phyloP scores from a whole-genome alignment of 2,113 vertebrate genomes.

The Tylochromis polylepis region DNA sequence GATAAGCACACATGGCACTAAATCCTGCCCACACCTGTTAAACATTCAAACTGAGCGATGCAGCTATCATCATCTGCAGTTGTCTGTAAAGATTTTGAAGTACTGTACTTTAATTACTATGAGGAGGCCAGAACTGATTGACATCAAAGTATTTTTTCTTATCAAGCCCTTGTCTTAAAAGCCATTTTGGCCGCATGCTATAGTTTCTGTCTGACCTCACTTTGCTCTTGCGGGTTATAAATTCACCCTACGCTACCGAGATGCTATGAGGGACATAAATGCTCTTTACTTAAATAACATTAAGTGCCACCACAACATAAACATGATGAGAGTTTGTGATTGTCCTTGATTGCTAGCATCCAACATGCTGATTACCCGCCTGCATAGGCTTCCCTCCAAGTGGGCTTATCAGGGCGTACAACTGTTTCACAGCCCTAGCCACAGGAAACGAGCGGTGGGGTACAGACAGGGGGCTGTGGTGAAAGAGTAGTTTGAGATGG shows the following conservation, averaged over 20 bases:
- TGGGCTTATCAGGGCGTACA: constrained; percentile 64
- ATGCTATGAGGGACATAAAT: not conserved
- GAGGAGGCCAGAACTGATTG: not conserved
- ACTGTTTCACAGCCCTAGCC: constrained; percentile 42
- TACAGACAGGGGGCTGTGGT: not conserved
- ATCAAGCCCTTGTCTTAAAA: not conserved
- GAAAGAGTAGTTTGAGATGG: not conserved
- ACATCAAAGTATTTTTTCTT: not conserved
- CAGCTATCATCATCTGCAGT: not conserved
- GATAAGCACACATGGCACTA: not conserved
- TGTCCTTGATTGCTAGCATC: constrained; percentile 66
- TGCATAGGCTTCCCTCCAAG: constrained; percentile 44
- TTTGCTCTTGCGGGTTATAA: not conserved
- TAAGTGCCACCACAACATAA: constrained; percentile 15
- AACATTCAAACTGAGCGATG: constrained; percentile 9
- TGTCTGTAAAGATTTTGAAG: constrained; percentile 5
- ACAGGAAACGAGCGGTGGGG: constrained; percentile 62
- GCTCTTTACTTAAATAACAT: not conserved
- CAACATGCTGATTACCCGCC: constrained; percentile 54
- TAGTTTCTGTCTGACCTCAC: not conserved
- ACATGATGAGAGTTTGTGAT: constrained; percentile 55
- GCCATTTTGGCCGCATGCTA: not conserved
- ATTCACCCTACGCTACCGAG: not conserved
- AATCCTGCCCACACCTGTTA: constrained; percentile 43
- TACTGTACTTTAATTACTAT: not conserved